Evolutionary conservation across 2,797 vertebrate species (phyloP).

Genomic region (Tenualosa thibaudeaui): DNA sequence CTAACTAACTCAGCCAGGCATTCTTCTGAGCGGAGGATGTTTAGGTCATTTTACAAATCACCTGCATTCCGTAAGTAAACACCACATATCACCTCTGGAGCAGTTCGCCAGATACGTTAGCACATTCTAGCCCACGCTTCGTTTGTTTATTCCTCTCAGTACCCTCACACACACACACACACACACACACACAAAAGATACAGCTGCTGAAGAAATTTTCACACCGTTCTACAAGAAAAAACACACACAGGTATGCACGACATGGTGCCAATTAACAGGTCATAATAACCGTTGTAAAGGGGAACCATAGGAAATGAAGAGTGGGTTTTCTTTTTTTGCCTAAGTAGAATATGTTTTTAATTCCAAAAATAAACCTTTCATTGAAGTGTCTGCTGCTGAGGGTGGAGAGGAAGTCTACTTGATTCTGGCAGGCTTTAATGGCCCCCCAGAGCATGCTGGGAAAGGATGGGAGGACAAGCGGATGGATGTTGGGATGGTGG

Average conservation of each 20-base stretch:
- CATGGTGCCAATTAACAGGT: constrained; percentile 16
- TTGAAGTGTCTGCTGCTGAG: background rate
- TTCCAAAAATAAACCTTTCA: constrained; percentile 28
- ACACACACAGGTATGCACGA: constrained; percentile 3
- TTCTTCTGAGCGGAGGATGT: constrained; percentile 14
- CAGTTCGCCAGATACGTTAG: background rate
- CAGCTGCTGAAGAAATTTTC: background rate
- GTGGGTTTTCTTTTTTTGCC: background rate
- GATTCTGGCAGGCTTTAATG: constrained; percentile 13
- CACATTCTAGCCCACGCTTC: background rate
- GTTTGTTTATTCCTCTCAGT: background rate
- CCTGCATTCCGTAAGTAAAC: background rate
- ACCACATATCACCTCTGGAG: background rate
- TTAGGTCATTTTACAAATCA: constrained; percentile 12
- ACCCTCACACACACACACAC: background rate
- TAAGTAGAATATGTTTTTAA: background rate
- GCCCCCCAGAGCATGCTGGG: constrained; percentile 10
- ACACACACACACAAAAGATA: background rate
- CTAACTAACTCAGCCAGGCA: constrained; percentile 21
- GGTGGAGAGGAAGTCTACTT: background rate
- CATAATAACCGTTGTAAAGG: constrained; percentile 20
- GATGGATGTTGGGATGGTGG: background rate
- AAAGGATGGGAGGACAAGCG: background rate
- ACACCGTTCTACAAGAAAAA: background rate
- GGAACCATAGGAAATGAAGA: constrained; percentile 16